Conservation (phyloP, 1,140 invertebrate species). For the Drosophila punjabiensis region DNA sequence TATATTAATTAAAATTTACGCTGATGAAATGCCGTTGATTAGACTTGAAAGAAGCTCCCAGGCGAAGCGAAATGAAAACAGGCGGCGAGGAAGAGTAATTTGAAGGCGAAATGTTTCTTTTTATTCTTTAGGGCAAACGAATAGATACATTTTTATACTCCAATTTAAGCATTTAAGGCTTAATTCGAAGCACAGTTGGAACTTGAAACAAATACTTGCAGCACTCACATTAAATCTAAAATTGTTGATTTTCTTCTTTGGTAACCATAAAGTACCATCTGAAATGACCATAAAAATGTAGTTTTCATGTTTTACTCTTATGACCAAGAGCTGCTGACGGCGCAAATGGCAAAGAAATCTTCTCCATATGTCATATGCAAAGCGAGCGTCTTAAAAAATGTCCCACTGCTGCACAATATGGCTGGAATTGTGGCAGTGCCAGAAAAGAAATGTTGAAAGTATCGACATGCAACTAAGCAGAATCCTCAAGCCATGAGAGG, state of each 20-base stretch:
- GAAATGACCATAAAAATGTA: constrained; percentile 38
- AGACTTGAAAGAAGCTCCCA: constrained; percentile 68
- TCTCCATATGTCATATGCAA: constrained; percentile 56
- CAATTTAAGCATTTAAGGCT: neutral
- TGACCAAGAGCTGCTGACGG: constrained; percentile 33
- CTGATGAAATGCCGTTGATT: constrained; percentile 80
- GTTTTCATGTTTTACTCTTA: constrained; percentile 24
- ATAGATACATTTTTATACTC: neutral
- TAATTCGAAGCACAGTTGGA: neutral
- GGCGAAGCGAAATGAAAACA: constrained; percentile 16
- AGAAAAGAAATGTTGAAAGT: neutral
- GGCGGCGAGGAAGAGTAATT: constrained; percentile 14
- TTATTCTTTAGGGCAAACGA: neutral
- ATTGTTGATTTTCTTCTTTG: constrained; percentile 8
- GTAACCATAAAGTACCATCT: constrained; percentile 42
- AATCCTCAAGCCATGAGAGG: neutral
- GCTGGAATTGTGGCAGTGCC: constrained; percentile 8
- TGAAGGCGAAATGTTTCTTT: neutral
- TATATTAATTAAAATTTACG: constrained; percentile 82
- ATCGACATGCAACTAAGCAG: constrained; percentile 13
- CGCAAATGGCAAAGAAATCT: constrained; percentile 32
- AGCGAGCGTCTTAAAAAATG: constrained; percentile 21
- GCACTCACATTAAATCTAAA: constrained; percentile 8
- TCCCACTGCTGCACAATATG: constrained; percentile 28
- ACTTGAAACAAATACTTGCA: neutral